Base-by-base conservation (phyloP, 1,140 invertebrate genomes). In the Mactra quadrangularis region DNA sequence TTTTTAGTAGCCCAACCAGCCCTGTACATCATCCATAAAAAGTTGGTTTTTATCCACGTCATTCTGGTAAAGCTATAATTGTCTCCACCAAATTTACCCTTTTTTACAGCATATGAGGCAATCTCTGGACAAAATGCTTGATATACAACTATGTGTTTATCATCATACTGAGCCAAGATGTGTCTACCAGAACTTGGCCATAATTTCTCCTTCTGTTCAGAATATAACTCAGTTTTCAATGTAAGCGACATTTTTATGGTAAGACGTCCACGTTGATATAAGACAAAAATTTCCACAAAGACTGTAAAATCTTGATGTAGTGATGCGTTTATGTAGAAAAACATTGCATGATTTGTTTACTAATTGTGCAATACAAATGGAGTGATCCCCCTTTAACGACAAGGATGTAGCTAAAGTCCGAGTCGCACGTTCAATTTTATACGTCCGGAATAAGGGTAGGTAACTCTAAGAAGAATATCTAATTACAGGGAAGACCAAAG, bases 11-110 rank as follows among this genome's bases (percentile, higher is more conserved):
- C 90, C 90, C 90, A 91, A 0, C 83, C 86, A 19, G 86, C 88
- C 13, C 89, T 82, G 70, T 87, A 91, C 89, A 91, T 91, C 89
- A 91, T 90, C 89, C 89, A 91, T 13, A 91, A 81, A 82, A 91
- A 91, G 79, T 89, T 90, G 27, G 90, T 86, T 47, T 91, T 91
- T 25, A 91, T 84, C 90, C 90, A 90, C 27, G 87, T 87, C 89
- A 91, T 91, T 60, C 89, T 41, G 4, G 45, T 70, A 25, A 86
- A 82, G 50, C 74, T 90, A 70, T 86, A 91, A 31, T 60, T 29
- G 59, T 31, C 70, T 27, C 79, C 79, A 47, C 79, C 74, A 41
- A 78, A 86, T 41, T 72, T 52, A 38, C 83, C 75, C 55, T 86
- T 38, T 55, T 75, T 22, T 15, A 68, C 68, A 6, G 83, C 89